Percentiles rank a stretch among this genome's conserved stretches.
Conservation (phyloP, 2,888 invertebrate species). For the Laspeyria flexula region DNA sequence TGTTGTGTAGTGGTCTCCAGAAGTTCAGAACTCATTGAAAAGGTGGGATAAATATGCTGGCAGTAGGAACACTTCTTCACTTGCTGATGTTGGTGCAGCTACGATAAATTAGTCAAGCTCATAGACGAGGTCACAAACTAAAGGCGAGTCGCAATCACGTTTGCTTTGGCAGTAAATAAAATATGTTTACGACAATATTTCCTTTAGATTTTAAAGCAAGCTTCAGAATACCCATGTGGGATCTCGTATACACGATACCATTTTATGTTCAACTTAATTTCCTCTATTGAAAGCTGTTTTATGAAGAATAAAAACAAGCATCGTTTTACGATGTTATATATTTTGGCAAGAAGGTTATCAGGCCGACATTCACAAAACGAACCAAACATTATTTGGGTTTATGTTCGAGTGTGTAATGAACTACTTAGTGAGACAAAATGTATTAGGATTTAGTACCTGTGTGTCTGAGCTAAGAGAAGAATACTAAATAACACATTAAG, state of each 20-base stretch:
- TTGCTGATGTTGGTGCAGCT: no score
- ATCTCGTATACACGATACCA: slow-evolving; percentile 43
- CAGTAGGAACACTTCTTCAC: no score
- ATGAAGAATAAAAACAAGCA: slow-evolving; percentile 62
- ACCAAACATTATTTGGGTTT: slow-evolving; percentile 42
- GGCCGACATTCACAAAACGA: slow-evolving; percentile 41
- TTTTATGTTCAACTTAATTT: slow-evolving; percentile 64
- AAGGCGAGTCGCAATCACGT: no score
- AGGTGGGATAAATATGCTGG: no score
- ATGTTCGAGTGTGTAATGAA: background rate
- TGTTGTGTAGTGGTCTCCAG: no score
- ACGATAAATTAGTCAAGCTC: no score
- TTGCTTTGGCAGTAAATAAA: no score
- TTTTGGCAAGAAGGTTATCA: slow-evolving; percentile 58
- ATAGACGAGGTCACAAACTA: no score
- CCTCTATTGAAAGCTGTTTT: slow-evolving; percentile 63
- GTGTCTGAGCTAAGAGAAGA: no score
- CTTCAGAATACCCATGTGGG: slow-evolving; percentile 33
- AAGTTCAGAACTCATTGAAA: no score
- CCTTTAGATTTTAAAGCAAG: slow-evolving; percentile 9
- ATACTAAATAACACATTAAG: no score
- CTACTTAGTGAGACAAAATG: background rate
- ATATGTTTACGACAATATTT: slow-evolving; percentile 19
- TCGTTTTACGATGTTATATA: slow-evolving; percentile 63
- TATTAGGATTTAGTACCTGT: no score